Percentiles rank a stretch among this genome's conserved stretches.
Evolutionary conservation across 2,797 vertebrate species (phyloP).

Genomic region (Amblyraja radiata): DNA sequence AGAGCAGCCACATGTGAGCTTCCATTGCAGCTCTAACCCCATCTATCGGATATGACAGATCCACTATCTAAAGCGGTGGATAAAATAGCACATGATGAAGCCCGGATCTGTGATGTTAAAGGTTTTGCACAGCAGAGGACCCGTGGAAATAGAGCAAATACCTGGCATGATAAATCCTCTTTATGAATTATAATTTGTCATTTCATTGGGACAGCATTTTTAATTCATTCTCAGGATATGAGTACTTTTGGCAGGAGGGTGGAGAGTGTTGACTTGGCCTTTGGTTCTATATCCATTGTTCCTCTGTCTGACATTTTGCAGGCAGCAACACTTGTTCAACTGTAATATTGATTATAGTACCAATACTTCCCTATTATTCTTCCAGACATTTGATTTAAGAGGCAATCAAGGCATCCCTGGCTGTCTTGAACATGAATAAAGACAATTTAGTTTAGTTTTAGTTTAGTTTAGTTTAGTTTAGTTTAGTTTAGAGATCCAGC

Average conservation of each 20-base stretch:
- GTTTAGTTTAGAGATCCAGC: no score
- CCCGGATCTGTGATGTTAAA: neutral
- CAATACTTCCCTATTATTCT: neutral
- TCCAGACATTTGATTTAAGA: neutral
- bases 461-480: no score
- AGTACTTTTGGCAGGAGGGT: no score
- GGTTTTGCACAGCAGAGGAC: neutral
- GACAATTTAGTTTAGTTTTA: neutral
- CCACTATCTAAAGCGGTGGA: neutral
- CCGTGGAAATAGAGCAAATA: neutral
- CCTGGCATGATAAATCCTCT: neutral
- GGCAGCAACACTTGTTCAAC: neutral
- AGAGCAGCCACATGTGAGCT: neutral
- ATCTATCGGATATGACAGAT: neutral
- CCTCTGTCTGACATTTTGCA: neutral
- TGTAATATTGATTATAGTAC: neutral
- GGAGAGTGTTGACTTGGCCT: neutral
- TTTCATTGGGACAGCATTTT: neutral
- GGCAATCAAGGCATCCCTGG: neutral
- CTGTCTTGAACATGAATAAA: conserved; percentile 7
- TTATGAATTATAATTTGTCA: neutral
- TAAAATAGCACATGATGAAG: neutral
- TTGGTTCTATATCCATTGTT: neutral
- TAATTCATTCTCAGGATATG: no score
- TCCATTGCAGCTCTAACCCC: neutral